These are phyloP conservation scores for Peribatodes rhomboidaria DNA, from an alignment of 2,888 invertebrate species.

Conservation along the genomic window DNA sequence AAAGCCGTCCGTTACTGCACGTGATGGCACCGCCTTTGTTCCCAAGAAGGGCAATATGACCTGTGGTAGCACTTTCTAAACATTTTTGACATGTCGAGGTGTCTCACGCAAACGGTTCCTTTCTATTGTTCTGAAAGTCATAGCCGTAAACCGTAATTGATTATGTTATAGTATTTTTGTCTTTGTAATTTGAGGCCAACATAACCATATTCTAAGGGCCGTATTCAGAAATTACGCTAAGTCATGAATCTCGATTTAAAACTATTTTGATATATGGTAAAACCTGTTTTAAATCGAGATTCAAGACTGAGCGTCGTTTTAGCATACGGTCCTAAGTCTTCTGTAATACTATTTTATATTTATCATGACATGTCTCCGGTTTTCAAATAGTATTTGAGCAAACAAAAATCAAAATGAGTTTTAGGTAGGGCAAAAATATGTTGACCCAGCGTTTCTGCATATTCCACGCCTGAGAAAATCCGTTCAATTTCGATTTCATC, in stretches of 20 bases:
- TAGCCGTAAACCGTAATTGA: too few species aligned
- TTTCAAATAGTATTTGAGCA: not conserved
- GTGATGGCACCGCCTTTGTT: slow-evolving; percentile 37
- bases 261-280: too few species aligned
- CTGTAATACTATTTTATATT: not conserved
- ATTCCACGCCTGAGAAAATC: slow-evolving; percentile 22
- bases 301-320: too few species aligned
- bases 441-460: slow-evolving; percentile 13
- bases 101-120: slow-evolving; percentile 8
- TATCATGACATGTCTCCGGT: too few species aligned
- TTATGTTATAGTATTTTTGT: not conserved
- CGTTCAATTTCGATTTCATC: slow-evolving; percentile 19
- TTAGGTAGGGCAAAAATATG: slow-evolving; percentile 6
- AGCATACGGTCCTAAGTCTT: too few species aligned
- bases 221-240: too few species aligned
- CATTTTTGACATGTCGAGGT: slow-evolving; percentile 28
- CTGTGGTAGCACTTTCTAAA: slow-evolving; percentile 27
- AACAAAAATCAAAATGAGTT: not conserved
- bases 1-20: slow-evolving; percentile 30
- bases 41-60: slow-evolving; percentile 28
- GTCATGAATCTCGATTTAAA: too few species aligned
- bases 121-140: not conserved
- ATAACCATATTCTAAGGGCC: not conserved
- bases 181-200: not conserved
- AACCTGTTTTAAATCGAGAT: too few species aligned